Base-by-base conservation (phyloP, 2,888 invertebrate genomes). In the Prenolepis imparis region DNA sequence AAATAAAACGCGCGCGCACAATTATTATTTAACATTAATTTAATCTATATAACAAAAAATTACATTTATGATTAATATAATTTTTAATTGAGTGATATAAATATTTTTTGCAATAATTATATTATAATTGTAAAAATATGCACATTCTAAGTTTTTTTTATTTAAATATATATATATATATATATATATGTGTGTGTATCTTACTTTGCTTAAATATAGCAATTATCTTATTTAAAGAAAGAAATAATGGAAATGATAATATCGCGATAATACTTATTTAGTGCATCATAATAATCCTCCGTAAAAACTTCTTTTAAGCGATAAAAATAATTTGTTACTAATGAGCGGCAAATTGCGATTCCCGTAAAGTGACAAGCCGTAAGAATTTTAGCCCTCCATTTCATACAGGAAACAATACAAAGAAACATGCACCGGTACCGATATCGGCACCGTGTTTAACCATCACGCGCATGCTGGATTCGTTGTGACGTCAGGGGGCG, bases 381-480 rank as follows among this genome's bases (percentile, higher is more conserved):
- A 52, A 52, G 52, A 52, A 57, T 24, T 55, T 41, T 12, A 67
- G n/a, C 15, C 28, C 3, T 15, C 18, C 24, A 41, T 78, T 57
- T 41, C 4, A 0, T 39, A 28, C 66, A 11, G 24, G 24, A 67
- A 21, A 18, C n/a, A 41, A 41, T 41, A 44, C 48, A 3, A 36
- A 55, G 55, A 36, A 83, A 81, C 59, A 41, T 41, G 63, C 61
- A 68, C 75, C 57, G 73, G 28, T 57, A 67, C 64, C 78, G 44
- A 64, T 83, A 66, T 55, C 68, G 59, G 44, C n/a, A 48, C 57
- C n/a, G 24, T 52, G 74, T 80, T 82, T 64, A 73, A 39, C 83
- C 63, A 59, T 28, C 75, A 44, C 87, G 93, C 93, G 93, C 93
- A 93, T 93, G 93, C 88, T 89, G 87, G 85, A 84, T 90, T 86